A percentile compares a stretch with the other conserved stretches of the same genome.
Conservation (phyloP, 1,140 invertebrate species). For the Drosophila asahinai region DNA sequence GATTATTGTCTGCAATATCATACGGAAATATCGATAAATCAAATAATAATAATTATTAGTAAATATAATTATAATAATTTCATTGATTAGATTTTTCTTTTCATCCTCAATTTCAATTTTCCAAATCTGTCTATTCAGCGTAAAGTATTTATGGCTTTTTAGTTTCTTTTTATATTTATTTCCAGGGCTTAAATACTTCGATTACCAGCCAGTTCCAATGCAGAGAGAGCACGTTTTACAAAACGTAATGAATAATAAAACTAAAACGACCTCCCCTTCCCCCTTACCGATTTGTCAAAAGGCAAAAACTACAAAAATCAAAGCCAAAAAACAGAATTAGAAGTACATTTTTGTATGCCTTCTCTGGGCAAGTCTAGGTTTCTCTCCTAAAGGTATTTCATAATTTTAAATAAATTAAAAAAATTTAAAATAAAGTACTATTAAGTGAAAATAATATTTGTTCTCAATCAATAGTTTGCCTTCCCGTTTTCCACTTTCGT, state of each 20-base stretch:
- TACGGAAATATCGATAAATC: not conserved
- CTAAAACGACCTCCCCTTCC: not conserved
- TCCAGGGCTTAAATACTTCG: not conserved
- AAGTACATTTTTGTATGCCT: not conserved
- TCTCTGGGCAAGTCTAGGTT: no score
- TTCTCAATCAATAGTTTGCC: not conserved
- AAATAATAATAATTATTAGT: no score
- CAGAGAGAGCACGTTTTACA: conserved; percentile 1
- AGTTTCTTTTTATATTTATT: not conserved
- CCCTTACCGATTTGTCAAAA: conserved; percentile 11
- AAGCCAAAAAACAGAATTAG: not conserved
- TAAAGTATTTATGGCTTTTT: conserved; percentile 2
- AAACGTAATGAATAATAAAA: conserved; percentile 34
- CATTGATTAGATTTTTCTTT: not conserved
- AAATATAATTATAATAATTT: no score
- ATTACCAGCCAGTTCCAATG: not conserved
- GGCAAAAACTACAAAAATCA: not conserved
- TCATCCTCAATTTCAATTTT: not conserved
- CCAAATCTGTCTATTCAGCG: conserved; percentile 2
- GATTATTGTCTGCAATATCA: no score
- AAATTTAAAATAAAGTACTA: not conserved
- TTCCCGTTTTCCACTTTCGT: not conserved
- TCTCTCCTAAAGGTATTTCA: no score
- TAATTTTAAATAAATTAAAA: no score
- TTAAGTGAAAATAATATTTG: not conserved